These are phyloP conservation scores for Drosophila birchii DNA, from an alignment of 2,888 invertebrate species.

Conservation along the genomic window DNA sequence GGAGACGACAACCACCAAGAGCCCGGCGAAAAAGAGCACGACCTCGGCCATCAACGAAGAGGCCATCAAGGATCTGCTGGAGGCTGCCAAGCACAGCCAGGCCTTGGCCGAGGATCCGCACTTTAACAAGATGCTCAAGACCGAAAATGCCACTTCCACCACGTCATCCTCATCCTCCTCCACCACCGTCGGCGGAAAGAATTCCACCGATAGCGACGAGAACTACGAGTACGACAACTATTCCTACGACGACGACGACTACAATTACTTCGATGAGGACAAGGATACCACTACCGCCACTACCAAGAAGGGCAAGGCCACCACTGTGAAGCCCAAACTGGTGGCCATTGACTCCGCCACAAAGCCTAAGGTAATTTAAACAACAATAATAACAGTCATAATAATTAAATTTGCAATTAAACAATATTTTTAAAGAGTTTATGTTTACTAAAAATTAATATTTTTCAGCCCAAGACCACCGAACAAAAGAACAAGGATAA, in stretches of 20 bases:
- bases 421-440: too few species aligned
- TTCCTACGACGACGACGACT: constrained; percentile 76
- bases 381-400: too few species aligned
- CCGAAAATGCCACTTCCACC: constrained; percentile 49
- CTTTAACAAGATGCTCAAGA: constrained; percentile 82
- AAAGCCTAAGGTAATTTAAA: constrained; percentile 55
- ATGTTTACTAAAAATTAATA: background rate
- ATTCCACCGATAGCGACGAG: constrained; percentile 57
- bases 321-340: constrained; percentile 52
- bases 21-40: constrained; percentile 25
- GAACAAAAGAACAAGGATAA: constrained; percentile 60
- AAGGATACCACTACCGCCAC: constrained; percentile 55
- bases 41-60: constrained; percentile 66
- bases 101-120: constrained; percentile 77
- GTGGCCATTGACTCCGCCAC: constrained; percentile 53
- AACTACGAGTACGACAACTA: constrained; percentile 73
- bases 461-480: constrained; percentile 55
- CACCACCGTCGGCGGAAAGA: constrained; percentile 48
- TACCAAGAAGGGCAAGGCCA: constrained; percentile 63
- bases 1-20: constrained; percentile 46
- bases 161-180: constrained; percentile 26
- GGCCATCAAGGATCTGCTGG: constrained; percentile 74
- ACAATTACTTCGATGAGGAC: constrained; percentile 64
- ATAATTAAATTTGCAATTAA: too few species aligned
- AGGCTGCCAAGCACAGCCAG: constrained; percentile 81